A percentile compares a stretch with the other conserved stretches of the same genome.
Evolutionary conservation across 2,888 invertebrate species (phyloP).

Genomic region (Ornithoptera priamus): DNA sequence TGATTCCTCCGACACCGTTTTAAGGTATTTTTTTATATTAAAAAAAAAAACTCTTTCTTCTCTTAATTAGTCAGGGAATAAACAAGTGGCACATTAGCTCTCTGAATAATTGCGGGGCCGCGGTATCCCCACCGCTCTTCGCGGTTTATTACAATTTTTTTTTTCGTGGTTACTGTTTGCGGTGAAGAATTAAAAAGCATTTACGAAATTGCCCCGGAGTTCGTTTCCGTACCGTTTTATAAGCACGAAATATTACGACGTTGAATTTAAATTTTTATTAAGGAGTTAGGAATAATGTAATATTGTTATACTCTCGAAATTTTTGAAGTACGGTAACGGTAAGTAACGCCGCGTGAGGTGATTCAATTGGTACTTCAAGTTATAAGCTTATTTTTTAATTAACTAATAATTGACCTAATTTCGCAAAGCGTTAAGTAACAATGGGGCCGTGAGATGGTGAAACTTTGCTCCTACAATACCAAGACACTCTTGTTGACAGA

Average conservation of each 20-base stretch:
- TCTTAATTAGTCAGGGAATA: slow-evolving; percentile 78
- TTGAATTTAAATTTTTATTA: background rate
- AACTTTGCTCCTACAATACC: too few species aligned
- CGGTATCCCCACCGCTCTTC: slow-evolving; percentile 42
- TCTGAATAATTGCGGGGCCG: slow-evolving; percentile 73
- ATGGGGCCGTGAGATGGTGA: too few species aligned
- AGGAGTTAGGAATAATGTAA: too few species aligned
- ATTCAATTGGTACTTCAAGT: too few species aligned
- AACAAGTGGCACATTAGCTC: slow-evolving; percentile 77
- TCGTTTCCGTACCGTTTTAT: slow-evolving; percentile 28
- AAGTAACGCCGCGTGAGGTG: too few species aligned
- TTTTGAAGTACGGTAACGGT: too few species aligned
- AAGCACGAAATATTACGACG: background rate
- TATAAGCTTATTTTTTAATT: too few species aligned
- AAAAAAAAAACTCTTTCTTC: slow-evolving; percentile 60
- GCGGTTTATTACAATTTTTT: slow-evolving; percentile 44
- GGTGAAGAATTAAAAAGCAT: slow-evolving; percentile 74
- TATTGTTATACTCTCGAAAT: too few species aligned
- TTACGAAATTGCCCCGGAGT: slow-evolving; percentile 67
- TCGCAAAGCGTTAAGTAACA: too few species aligned
- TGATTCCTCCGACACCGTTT: slow-evolving; percentile 63
- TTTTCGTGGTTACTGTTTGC: slow-evolving; percentile 57
- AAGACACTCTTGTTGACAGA: too few species aligned
- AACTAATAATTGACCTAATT: too few species aligned
- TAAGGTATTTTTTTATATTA: slow-evolving; percentile 55